Evolutionary conservation across 2,888 invertebrate species (phyloP), one percentile per base, ranked within the genome.

Genomic region (Priapulus caudatus): DNA sequence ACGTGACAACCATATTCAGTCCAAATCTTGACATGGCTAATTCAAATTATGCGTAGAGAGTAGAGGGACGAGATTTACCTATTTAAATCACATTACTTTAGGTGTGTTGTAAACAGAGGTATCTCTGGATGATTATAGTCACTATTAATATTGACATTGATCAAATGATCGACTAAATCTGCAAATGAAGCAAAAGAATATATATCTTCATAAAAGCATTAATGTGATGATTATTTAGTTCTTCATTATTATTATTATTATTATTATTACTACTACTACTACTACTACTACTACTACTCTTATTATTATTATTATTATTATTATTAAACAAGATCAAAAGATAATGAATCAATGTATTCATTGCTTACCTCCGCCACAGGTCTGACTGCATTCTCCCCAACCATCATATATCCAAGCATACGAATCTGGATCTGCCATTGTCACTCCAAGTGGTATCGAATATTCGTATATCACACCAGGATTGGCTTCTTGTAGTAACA

Each of bases 401-500:
- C 81, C 78, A 45, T 81, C 82, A 60, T 79, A 79, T 43, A 81
- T 78, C 93, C 95, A 97, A 46, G 81, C 79, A 72, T 90, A 93
- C 45, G 63, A 64, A 64, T 85, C 82, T 1, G 79, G 78, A 61
- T 82, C 79, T 1, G 80, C 78, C 15, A 45, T 24, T 23, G 23
- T 57, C 19, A 82, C 72, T 21, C 79, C 79, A 48, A 81, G 79
- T 0, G 90, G 90, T 24, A 91, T 77, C 64, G 89, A 90, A 75
- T 91, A 93, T 66, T 91, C 87, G 71, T 90, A 93, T 54, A 81
- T 75, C 4, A 93, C 81, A 4, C 88, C 90, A 1, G 87, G 84
- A 65, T 88, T 88, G 20, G 75, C 76, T 62, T 84, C 86, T 73
- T 90, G 86, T 60, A 84, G 84, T 48, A 88, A 72, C 54, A 93